Evolutionary conservation across 2,797 vertebrate genomes (phyloP).

Genomic region (Crypturellus tataupa): DNA sequence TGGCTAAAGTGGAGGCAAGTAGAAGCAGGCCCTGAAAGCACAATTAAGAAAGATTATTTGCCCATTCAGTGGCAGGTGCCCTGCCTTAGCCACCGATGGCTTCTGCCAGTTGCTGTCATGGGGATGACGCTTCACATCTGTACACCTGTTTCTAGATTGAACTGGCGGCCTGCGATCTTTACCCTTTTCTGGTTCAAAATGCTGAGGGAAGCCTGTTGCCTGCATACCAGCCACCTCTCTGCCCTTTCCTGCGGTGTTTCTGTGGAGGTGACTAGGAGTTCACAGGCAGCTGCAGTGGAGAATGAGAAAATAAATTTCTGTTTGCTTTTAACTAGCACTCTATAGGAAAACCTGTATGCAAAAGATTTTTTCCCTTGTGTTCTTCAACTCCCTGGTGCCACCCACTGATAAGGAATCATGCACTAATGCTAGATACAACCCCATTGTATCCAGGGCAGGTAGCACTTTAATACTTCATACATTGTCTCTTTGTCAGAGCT

Average conservation of each 20-base stretch:
- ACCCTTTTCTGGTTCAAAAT: neutral
- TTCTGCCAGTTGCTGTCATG: neutral
- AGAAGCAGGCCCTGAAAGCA: neutral
- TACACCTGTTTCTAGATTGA: neutral
- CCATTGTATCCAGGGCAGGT: neutral
- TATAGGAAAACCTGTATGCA: neutral
- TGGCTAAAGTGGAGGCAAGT: neutral
- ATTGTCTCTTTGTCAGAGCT: neutral
- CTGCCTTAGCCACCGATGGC: accelerated
- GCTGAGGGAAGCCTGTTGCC: neutral
- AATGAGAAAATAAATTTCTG: neutral
- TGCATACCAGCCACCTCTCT: neutral
- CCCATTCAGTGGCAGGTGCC: neutral
- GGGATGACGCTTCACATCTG: neutral
- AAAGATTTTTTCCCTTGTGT: neutral
- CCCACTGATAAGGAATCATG: accelerated
- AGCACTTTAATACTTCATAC: slow-evolving; percentile 4
- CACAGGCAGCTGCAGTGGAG: neutral
- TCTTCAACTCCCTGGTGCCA: neutral
- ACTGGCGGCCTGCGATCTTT: neutral
- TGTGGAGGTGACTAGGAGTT: neutral
- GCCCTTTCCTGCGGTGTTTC: neutral
- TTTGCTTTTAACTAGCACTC: neutral
- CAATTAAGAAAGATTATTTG: neutral
- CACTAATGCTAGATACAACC: neutral